phyloP scores from a whole-genome alignment of 2,797 vertebrate genomes.

The Chanos chanos region DNA sequence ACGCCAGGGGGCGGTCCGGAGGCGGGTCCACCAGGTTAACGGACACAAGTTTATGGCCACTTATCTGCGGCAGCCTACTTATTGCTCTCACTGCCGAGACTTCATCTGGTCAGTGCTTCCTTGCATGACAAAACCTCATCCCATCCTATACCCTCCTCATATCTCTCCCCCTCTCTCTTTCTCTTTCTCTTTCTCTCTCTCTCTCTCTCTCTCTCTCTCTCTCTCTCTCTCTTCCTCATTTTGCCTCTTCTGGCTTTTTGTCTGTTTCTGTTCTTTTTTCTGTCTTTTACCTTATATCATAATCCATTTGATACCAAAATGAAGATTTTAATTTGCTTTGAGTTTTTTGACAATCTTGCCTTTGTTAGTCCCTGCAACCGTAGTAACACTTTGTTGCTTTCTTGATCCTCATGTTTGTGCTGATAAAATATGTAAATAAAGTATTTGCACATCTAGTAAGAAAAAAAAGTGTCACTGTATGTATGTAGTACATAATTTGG shows the following conservation, averaged over 20 bases:
- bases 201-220: not conserved
- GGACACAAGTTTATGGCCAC: constrained; percentile 99
- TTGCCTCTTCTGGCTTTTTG: not conserved
- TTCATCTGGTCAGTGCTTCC: constrained; percentile 88
- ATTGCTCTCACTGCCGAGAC: constrained; percentile 96
- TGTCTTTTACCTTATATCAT: too few species aligned
- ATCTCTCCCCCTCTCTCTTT: not conserved
- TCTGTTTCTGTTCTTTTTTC: not conserved
- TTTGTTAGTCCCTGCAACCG: too few species aligned
- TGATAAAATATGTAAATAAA: too few species aligned
- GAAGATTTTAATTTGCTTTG: too few species aligned
- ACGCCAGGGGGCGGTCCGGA: constrained; percentile 90
- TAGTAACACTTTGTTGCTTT: too few species aligned
- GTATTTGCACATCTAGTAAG: constrained; percentile 35
- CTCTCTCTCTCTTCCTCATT: not conserved
- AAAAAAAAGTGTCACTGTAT: constrained; percentile 39
- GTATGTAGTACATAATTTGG: too few species aligned
- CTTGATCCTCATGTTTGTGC: too few species aligned
- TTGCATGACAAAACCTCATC: too few species aligned
- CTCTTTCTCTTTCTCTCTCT: not conserved
- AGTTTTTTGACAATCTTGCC: too few species aligned
- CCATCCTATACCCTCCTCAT: not conserved
- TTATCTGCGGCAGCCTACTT: constrained; percentile 95
- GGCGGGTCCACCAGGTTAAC: constrained; percentile 96
- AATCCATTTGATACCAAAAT: too few species aligned